Evolutionary conservation across 2,797 vertebrate genomes (phyloP), one percentile per base, ranked within the genome.

Genomic region (Gymnoscopelus microlampas): DNA sequence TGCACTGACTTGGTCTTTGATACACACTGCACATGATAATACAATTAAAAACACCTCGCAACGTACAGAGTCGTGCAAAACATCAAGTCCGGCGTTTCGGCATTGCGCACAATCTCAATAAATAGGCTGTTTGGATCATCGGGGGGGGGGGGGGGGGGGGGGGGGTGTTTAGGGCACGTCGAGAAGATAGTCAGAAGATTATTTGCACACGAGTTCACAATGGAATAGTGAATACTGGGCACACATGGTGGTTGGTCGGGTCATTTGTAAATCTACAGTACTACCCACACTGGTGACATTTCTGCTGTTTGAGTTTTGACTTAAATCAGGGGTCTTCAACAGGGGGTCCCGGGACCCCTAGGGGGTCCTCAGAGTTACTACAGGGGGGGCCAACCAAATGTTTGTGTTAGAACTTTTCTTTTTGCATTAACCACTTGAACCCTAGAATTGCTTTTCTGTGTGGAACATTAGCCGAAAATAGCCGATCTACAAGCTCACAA

Each of bases 21-120:
- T 87, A 89, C 84, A 90, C 81, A 89, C 87, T 77, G 77, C 87
- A 89, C 83, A 90, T 72, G 15, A 87, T 69, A 85, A 87, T 78
- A 90, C 87, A 66, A 82, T 53, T 84, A 84, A 83, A 90, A 55
- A 60, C 86, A 90, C 85, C 84, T 89, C 67, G 80, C 82, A 78
- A 85, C 65, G 49, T 72, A 88, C 87, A 84, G 68, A 65, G 81
- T 85, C 69, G 73, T 79, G 77, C 77, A 87, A 19, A 19, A 91
- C 91, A 91, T 85, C 76, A 63, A 91, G 70, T 80, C 82, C 62
- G 79, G 80, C 74, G 9, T 80, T 64, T 78, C 80, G 60, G 81
- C 70, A 19, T 23, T 68, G 74, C 26, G 47, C 77, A 5, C 66
- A 55, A 68, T 79, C 83, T 68, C 29, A 12, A 58, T 53, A 71